These are phyloP conservation scores for Apogon talboti DNA, from an alignment of 2,797 vertebrate species.

Conservation along the genomic window DNA sequence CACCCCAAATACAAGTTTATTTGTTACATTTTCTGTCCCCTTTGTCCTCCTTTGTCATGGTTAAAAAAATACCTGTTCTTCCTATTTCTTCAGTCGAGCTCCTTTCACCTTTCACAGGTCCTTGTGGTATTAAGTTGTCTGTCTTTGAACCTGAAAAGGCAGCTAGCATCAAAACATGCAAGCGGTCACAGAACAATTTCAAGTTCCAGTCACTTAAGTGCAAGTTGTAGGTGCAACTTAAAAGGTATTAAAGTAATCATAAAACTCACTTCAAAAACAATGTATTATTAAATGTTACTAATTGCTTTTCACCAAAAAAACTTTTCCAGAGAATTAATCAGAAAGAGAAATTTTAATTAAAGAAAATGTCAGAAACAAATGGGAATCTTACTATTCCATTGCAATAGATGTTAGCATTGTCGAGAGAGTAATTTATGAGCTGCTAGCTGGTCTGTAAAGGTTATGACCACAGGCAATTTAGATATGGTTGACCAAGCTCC, in stretches of 20 bases:
- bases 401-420: too few species aligned
- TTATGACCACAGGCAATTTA: slow-evolving; percentile 70
- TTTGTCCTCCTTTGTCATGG: too few species aligned
- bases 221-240: not conserved
- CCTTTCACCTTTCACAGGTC: not conserved
- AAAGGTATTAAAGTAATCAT: too few species aligned
- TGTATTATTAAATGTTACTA: not conserved
- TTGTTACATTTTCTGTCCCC: too few species aligned
- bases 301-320: slow-evolving; percentile 7
- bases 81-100: not conserved
- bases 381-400: slow-evolving; percentile 27
- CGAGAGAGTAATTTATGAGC: slow-evolving; percentile 68
- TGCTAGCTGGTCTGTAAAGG: slow-evolving; percentile 74
- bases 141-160: slow-evolving; percentile 1
- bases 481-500: slow-evolving; percentile 56
- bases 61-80: not conserved
- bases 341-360: slow-evolving; percentile 20
- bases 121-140: not conserved
- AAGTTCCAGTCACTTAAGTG: not conserved
- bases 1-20: too few species aligned
- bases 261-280: too few species aligned
- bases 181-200: not conserved
- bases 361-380: slow-evolving; percentile 47
- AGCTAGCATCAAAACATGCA: not conserved
- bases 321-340: slow-evolving; percentile 25